phyloP scores from a whole-genome alignment of 2,888 invertebrate genomes.

The Scaptomyza polygonia region DNA sequence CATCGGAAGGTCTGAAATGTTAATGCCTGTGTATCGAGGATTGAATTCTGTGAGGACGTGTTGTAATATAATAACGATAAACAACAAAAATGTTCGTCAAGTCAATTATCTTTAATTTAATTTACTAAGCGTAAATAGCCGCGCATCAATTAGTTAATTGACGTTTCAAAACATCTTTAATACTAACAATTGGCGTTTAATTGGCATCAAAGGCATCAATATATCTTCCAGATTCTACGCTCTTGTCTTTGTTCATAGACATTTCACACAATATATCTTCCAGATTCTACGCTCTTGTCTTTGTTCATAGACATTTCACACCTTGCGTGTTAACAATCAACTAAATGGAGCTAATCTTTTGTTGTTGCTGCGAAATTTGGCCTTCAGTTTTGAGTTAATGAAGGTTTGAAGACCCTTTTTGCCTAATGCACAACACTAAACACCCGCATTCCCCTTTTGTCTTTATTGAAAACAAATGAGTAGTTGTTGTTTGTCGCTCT shows the following conservation, averaged over 20 bases:
- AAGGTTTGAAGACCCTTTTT: conserved; percentile 40
- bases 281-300: conserved; percentile 2
- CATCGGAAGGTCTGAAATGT: too few relatives aligned
- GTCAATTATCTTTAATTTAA: neutral
- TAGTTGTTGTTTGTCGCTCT: conserved; percentile 21
- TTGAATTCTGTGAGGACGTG: too few relatives aligned
- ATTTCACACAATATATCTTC: conserved; percentile 38
- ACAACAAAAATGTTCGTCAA: neutral
- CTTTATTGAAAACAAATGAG: conserved; percentile 70
- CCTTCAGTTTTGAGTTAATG: conserved; percentile 32
- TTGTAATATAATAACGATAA: neutral
- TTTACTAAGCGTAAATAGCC: neutral
- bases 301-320: conserved; percentile 28
- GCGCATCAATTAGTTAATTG: neutral
- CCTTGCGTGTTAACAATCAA: conserved; percentile 46
- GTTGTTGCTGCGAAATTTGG: conserved; percentile 13
- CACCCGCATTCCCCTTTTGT: conserved; percentile 35
- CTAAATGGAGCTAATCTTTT: conserved; percentile 34
- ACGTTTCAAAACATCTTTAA: neutral
- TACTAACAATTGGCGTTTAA: neutral
- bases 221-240: neutral
- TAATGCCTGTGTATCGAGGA: too few relatives aligned
- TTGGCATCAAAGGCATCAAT: conserved; percentile 1
- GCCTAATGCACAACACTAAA: conserved; percentile 4
- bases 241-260: conserved; percentile 6